phyloP scores from a whole-genome alignment of 2,113 vertebrate species.

The Heliornis fulica region DNA sequence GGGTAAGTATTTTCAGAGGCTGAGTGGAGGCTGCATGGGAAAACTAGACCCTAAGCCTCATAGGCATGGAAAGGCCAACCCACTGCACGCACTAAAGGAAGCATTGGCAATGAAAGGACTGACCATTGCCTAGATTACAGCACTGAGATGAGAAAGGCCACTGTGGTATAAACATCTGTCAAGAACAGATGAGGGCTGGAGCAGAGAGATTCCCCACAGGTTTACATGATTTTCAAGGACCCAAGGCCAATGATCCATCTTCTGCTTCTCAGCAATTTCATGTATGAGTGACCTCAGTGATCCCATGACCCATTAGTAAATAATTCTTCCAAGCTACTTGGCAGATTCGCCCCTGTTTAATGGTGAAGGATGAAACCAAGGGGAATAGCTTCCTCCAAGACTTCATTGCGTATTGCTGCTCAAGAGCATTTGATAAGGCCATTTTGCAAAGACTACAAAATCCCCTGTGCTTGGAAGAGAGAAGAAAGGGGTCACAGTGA shows the following conservation, averaged over 20 bases:
- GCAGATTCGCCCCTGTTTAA: not conserved
- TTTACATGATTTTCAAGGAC: constrained; percentile 38
- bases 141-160: not conserved
- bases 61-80: not conserved
- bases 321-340: not conserved
- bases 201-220: not conserved
- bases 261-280: not conserved
- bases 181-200: not conserved
- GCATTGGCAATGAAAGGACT: not conserved
- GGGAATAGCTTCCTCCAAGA: not conserved
- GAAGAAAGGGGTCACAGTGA: not conserved
- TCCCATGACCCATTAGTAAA: constrained; percentile 35
- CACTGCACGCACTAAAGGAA: not conserved
- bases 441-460: not conserved
- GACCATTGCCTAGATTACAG: not conserved
- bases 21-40: not conserved
- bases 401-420: not conserved
- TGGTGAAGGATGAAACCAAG: not conserved
- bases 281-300: not conserved
- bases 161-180: constrained; percentile 16
- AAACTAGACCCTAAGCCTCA: not conserved
- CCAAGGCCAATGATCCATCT: not conserved
- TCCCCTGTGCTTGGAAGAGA: not conserved
- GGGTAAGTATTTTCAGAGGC: not conserved
- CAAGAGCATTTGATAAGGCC: not conserved